Conservation (phyloP, 2,797 vertebrate genomes). For the Helicolenus hilgendorfi region DNA sequence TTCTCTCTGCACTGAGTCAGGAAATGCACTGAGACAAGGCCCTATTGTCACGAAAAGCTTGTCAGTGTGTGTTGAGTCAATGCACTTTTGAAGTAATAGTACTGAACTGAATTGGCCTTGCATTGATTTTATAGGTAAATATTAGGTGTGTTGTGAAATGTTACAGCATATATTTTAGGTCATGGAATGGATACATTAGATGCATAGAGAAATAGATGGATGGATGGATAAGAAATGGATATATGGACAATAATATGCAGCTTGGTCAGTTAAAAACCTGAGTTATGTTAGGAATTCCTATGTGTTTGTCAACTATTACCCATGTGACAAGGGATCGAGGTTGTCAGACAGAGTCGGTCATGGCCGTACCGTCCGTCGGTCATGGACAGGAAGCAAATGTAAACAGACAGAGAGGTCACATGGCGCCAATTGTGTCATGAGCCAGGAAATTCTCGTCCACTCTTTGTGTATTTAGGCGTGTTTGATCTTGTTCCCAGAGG, state of each 20-base stretch:
- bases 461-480: slow-evolving; percentile 51
- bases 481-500: slow-evolving; percentile 70
- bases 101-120: slow-evolving; percentile 22
- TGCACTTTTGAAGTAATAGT: slow-evolving; percentile 15
- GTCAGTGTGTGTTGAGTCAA: slow-evolving; percentile 16
- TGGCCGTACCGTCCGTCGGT: background rate
- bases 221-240: background rate
- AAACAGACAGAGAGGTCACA: slow-evolving; percentile 63
- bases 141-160: slow-evolving; percentile 11
- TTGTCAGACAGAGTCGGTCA: background rate
- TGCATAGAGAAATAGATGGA: background rate
- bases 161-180: background rate
- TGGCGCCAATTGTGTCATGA: slow-evolving; percentile 19
- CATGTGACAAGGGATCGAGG: background rate
- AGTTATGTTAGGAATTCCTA: background rate
- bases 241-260: background rate
- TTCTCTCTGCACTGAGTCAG: slow-evolving; percentile 62
- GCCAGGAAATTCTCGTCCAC: slow-evolving; percentile 31
- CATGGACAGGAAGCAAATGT: slow-evolving; percentile 47
- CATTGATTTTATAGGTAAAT: slow-evolving; percentile 21
- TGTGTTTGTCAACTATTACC: background rate
- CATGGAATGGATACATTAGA: background rate
- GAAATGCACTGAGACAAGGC: slow-evolving; percentile 67
- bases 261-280: background rate
- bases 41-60: slow-evolving; percentile 58